Base-by-base conservation (phyloP, 2,888 invertebrate genomes). In the Ceratothoa steindachneri region DNA sequence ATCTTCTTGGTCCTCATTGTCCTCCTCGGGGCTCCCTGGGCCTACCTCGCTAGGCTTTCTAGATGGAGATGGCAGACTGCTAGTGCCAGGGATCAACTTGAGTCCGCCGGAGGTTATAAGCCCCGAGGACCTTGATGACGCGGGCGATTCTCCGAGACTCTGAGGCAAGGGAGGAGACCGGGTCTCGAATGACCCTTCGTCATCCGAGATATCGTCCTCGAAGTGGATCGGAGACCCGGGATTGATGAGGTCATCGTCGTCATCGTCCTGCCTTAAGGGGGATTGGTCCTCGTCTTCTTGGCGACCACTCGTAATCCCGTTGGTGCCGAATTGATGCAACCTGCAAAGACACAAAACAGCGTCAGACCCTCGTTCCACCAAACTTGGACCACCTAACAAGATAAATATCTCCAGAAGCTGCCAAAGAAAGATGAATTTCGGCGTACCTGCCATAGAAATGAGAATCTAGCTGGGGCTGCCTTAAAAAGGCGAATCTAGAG, bases 221-320 rank as follows among this genome's bases (percentile, higher is more conserved):
- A 75, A 75, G 55, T 65, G 73, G 41, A 71, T 78, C 1, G 78
- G 78, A 3, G 78, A 78, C 19, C 78, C 78, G 2, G 78, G 78
- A 73, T 78, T 78, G 73, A 78, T 78, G 55, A 78, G 75, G 65
- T 78, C 78, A 22, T 77, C 77, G 24, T 77, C 77, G 64, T 78
- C 78, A 31, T 71, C 71, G 31, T 78, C 78, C 28, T 71, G 71
- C 2, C 67, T 68, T 3, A 73, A 70, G 5, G 78, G 75, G 5
- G 73, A 75, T 4, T 73, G 67, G 9, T 71, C 66, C 65, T 73
- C 75, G 5, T 71, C 60, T 5, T 75, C 78, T 12, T 60, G 68
- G 1, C 69, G 67, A 12, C 64, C 55, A 27, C 75, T 30, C 15
- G 78, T 67, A 27, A 75, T 72, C 15, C 72, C 75, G 28, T 73